phyloP scores from a whole-genome alignment of 2,888 invertebrate species.

The Hirtodrosophila duncani region DNA sequence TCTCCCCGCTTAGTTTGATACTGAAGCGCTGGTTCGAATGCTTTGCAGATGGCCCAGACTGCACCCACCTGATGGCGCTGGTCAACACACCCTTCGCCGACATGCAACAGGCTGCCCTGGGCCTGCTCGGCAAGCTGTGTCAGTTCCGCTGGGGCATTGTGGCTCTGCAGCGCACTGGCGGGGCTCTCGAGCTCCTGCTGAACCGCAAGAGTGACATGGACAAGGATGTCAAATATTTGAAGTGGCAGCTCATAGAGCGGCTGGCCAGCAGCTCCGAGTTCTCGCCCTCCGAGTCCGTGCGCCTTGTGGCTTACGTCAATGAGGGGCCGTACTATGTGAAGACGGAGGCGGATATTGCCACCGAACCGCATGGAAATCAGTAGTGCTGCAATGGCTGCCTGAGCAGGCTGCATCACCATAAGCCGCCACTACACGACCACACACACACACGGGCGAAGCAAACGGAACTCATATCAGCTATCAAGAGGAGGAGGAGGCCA shows the following conservation, averaged over 20 bases:
- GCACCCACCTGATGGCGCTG: constrained; percentile 80
- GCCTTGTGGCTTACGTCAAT: constrained; percentile 84
- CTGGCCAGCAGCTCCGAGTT: constrained; percentile 81
- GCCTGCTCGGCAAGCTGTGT: constrained; percentile 83
- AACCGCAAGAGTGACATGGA: constrained; percentile 85
- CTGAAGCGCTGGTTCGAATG: constrained; percentile 83
- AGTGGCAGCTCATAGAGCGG: constrained; percentile 85
- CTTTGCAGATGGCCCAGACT: constrained; percentile 80
- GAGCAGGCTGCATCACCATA: neutral
- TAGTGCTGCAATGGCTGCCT: constrained; percentile 12
- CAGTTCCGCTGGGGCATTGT: constrained; percentile 89
- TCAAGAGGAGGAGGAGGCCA: neutral
- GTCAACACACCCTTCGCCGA: constrained; percentile 90
- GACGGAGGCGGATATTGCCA: constrained; percentile 85
- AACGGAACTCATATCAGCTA: constrained; percentile 1
- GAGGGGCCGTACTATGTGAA: constrained; percentile 90
- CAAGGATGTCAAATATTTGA: constrained; percentile 81
- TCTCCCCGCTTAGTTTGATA: constrained; percentile 66
- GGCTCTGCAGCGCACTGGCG: constrained; percentile 84
- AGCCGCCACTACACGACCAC: neutral
- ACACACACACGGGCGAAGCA: neutral
- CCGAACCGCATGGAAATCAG: constrained; percentile 79
- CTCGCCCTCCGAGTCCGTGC: constrained; percentile 82
- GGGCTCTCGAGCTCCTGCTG: constrained; percentile 87
- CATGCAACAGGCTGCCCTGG: constrained; percentile 84